Percentiles rank a stretch among this genome's conserved stretches.
phyloP scores from a whole-genome alignment of 2,888 invertebrate species.

The Eledona agricola region DNA sequence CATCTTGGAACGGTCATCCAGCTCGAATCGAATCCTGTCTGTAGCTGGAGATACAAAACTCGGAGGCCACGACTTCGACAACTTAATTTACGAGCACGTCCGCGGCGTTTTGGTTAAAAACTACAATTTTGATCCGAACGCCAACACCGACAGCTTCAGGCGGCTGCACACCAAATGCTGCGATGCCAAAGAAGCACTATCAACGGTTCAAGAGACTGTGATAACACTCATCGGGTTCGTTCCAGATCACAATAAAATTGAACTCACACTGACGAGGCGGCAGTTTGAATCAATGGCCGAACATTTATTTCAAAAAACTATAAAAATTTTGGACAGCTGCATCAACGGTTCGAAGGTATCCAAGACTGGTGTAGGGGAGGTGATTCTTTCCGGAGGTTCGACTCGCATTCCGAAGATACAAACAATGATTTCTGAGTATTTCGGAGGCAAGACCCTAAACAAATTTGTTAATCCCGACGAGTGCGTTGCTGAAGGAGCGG shows the following conservation, averaged over 20 bases:
- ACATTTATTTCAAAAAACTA: constrained; percentile 40
- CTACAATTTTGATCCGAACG: constrained; percentile 14
- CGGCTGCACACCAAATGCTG: constrained; percentile 40
- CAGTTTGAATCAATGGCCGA: constrained; percentile 44
- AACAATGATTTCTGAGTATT: constrained; percentile 40
- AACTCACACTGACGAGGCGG: constrained; percentile 34
- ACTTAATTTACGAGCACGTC: constrained; percentile 39
- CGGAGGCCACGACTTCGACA: constrained; percentile 49
- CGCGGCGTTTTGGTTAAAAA: constrained; percentile 30
- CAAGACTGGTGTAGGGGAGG: constrained; percentile 44
- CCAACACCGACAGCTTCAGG: constrained; percentile 14
- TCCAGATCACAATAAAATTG: constrained; percentile 3
- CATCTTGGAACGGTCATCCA: constrained; percentile 27
- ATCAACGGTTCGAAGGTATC: constrained; percentile 38
- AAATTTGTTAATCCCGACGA: constrained; percentile 46
- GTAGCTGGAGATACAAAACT: constrained; percentile 47
- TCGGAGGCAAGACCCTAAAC: constrained; percentile 40
- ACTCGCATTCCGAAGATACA: constrained; percentile 49
- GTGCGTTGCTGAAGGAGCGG: constrained; percentile 49
- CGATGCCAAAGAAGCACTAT: constrained; percentile 39
- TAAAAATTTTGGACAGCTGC: constrained; percentile 41
- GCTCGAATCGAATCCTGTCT: constrained; percentile 38
- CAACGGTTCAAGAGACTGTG: constrained; percentile 16
- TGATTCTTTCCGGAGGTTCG: constrained; percentile 49
- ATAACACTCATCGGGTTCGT: constrained; percentile 25